A percentile compares a stretch with the other conserved stretches of the same genome.
phyloP scores from a whole-genome alignment of 2,113 vertebrate genomes.

The Colinus virginianus region DNA sequence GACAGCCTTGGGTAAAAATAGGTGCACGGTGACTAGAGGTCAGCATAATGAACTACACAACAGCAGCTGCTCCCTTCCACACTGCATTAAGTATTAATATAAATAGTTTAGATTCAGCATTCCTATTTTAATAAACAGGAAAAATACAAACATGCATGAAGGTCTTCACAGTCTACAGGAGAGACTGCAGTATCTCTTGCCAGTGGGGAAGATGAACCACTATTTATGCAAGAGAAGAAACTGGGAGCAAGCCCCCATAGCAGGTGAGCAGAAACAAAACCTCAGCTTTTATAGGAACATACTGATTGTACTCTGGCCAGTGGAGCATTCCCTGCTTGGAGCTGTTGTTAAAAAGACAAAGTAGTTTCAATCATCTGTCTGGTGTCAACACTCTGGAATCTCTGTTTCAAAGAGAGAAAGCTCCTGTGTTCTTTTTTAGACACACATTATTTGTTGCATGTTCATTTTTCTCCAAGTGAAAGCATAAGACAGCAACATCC shows the following conservation, averaged over 20 bases:
- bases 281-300: neutral
- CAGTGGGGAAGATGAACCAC: neutral
- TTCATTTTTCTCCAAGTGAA: neutral
- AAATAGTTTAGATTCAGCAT: constrained; percentile 45
- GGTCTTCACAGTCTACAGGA: neutral
- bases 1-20: constrained; percentile 44
- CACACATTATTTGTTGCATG: neutral
- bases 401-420: neutral
- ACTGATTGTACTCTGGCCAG: neutral
- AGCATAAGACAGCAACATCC: neutral
- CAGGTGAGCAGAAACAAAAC: constrained; percentile 28
- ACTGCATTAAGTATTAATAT: neutral
- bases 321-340: neutral
- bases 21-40: neutral
- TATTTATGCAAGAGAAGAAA: neutral
- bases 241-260: neutral
- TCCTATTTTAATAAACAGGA: constrained; percentile 50
- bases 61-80: constrained; percentile 54
- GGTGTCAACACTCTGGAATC: neutral
- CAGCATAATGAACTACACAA: constrained; percentile 11
- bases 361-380: neutral
- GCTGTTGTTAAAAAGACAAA: neutral
- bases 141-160: constrained; percentile 23
- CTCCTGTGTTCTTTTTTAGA: neutral
- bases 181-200: neutral